These are phyloP conservation scores for Tricholauxania praeusta DNA, from an alignment of 2,888 invertebrate species.

Conservation along the genomic window DNA sequence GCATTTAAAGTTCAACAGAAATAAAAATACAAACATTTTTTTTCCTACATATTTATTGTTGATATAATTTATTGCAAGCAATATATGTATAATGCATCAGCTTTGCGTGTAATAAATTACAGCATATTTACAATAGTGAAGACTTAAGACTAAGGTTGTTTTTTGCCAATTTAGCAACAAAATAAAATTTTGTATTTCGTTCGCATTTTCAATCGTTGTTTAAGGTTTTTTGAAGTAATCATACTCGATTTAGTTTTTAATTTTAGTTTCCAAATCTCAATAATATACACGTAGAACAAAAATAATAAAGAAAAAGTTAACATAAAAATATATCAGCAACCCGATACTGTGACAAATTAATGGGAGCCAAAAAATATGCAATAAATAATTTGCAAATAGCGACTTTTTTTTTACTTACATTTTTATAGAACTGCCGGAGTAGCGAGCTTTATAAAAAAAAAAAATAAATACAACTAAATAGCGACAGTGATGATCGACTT, in stretches of 20 bases:
- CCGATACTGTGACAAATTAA: no score
- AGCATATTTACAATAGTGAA: conserved; percentile 3
- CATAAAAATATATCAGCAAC: no score
- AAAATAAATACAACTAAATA: conserved; percentile 12
- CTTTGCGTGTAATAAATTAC: not conserved
- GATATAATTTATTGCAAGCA: conserved; percentile 11
- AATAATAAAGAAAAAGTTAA: no score
- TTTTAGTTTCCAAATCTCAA: no score
- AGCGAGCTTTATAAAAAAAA: no score
- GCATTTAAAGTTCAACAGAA: no score
- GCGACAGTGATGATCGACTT: conserved; percentile 14
- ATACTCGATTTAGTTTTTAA: no score
- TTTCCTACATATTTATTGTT: not conserved
- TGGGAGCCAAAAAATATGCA: no score
- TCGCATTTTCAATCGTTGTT: conserved; percentile 6
- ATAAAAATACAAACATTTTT: not conserved
- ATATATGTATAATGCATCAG: not conserved
- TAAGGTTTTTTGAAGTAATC: not conserved
- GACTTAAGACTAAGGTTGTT: not conserved
- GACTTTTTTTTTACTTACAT: no score
- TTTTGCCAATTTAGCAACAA: not conserved
- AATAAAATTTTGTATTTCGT: conserved; percentile 3
- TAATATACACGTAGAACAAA: no score
- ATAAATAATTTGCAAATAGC: no score
- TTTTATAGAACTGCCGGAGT: no score